Evolutionary conservation across 2,797 vertebrate species (phyloP).

Genomic region (Merluccius polli): DNA sequence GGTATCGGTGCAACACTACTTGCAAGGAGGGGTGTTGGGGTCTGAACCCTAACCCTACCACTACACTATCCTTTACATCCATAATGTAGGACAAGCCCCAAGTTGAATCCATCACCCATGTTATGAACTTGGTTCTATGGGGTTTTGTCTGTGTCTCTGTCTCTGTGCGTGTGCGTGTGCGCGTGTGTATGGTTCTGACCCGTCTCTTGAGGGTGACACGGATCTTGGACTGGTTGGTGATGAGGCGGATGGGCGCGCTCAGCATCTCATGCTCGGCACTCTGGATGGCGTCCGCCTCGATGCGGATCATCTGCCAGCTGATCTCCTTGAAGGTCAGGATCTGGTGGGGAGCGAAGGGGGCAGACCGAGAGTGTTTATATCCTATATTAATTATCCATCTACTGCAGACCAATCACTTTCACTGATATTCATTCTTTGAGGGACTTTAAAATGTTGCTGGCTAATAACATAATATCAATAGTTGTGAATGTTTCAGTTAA

Average conservation of each 20-base stretch:
- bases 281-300: constrained; percentile 97
- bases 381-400: neutral
- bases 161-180: constrained; percentile 19
- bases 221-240: constrained; percentile 98
- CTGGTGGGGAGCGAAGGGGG: constrained; percentile 70
- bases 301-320: constrained; percentile 99
- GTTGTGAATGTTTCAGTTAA: no score
- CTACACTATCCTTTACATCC: no score
- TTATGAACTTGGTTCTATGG: no score
- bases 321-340: constrained; percentile 98
- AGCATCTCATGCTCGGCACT: constrained; percentile 91
- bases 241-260: constrained; percentile 94
- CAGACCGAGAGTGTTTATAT: neutral
- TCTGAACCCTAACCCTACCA: no score
- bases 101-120: no score
- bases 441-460: no score
- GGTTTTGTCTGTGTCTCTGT: neutral
- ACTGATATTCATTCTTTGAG: no score
- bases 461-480: no score
- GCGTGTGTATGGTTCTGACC: constrained; percentile 70
- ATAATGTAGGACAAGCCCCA: no score
- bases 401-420: neutral
- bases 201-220: constrained; percentile 95
- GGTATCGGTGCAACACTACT: no score
- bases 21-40: no score